Evolutionary conservation across 2,113 vertebrate genomes (phyloP), one percentile per base, ranked within the genome.

Genomic region (Coracopsis vasa): DNA sequence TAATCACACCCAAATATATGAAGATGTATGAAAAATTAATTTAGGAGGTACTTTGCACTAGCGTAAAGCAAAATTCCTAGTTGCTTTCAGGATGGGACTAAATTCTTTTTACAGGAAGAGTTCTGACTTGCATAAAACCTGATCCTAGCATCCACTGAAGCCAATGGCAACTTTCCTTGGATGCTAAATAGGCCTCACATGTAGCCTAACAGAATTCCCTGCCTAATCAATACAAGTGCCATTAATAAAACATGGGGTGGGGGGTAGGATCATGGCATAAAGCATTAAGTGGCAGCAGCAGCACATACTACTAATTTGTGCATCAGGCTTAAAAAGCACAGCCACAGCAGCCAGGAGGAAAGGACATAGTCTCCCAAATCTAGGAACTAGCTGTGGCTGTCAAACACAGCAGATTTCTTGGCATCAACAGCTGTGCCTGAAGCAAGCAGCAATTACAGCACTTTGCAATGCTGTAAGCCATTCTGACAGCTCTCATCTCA

Each of bases 361-460:
- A 50, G 60, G 75, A 71, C 58, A 47, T 20, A 73, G 69, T 35
- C 71, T 88, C 74, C 67, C 53, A 83, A 53, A 93, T 37, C 73
- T 72, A 78, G 33, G 42, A 88, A 71, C 69, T 80, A 88, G 79
- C 42, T 74, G 45, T 45, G 72, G 67, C 20, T 94, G 94, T 95
- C 91, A 95, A 95, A 94, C 86, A 80, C 37, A 84, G 88, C 50
- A 85, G 51, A 84, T 86, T 95, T 95, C 73, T 79, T 74, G 86
- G 73, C 58, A 48, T 78, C 83, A 95, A 82, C 91, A 91, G 87
- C 93, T 85, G 77, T 91, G 91, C 82, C 86, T 62, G 80, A 89
- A 95, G 86, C 86, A 94, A 94, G 86, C 60, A 41, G 95, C 88
- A 90, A 92, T 88, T 86, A 94, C 64, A 78, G 80, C 79, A 47